These are phyloP conservation scores for Natator depressus DNA, from an alignment of 2,113 vertebrate genomes.

Conservation along the genomic window DNA sequence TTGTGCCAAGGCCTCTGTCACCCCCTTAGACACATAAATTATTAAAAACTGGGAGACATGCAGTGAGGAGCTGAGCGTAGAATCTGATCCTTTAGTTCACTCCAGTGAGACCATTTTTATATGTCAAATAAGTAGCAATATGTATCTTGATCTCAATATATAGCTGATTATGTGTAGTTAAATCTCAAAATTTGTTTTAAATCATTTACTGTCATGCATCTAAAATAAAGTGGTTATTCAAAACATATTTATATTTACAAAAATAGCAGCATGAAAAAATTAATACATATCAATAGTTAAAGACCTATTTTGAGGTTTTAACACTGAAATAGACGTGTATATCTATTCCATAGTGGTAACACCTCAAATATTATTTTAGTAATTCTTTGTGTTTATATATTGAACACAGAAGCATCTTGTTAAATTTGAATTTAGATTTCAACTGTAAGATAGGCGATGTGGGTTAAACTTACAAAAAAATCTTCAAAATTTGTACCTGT, in stretches of 20 bases:
- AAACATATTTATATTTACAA: conserved; percentile 39
- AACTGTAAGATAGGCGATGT: not conserved
- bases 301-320: conserved; percentile 54
- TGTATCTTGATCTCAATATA: not conserved
- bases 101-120: not conserved
- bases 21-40: not conserved
- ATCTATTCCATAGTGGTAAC: not conserved
- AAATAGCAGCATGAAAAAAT: conserved; percentile 39
- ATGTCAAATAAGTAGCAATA: not conserved
- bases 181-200: conserved; percentile 55
- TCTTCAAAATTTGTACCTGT: not conserved
- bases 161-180: not conserved
- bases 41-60: not conserved
- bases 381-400: not conserved
- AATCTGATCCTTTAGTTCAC: not conserved
- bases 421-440: not conserved
- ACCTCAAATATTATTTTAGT: not conserved
- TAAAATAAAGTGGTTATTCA: conserved; percentile 50
- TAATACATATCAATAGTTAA: conserved; percentile 55
- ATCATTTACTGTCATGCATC: conserved; percentile 52
- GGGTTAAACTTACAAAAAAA: not conserved
- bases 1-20: not conserved
- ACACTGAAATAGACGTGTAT: conserved; percentile 23
- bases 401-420: not conserved
- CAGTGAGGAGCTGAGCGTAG: not conserved